A percentile compares a stretch with the other conserved stretches of the same genome.
Evolutionary conservation across 2,888 invertebrate species (phyloP).

Genomic region (Chloromyia formosa): DNA sequence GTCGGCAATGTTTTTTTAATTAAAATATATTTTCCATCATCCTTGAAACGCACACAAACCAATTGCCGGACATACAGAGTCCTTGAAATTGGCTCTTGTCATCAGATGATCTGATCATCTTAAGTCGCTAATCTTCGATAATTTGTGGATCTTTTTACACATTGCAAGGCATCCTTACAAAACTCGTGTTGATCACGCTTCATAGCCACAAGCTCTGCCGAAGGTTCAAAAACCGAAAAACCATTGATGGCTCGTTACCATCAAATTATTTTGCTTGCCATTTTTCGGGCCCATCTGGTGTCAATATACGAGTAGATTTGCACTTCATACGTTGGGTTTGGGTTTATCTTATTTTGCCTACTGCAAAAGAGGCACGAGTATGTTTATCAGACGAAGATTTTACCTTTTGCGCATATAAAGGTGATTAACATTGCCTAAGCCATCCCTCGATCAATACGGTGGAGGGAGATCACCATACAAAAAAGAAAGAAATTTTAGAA

Average conservation of each 20-base stretch:
- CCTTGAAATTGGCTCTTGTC: slow-evolving; percentile 27
- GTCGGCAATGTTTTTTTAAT: slow-evolving; percentile 8
- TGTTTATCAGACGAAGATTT: no score
- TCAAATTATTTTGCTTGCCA: no score
- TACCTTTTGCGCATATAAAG: no score
- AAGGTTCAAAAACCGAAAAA: neutral
- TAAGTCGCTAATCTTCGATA: slow-evolving; percentile 21
- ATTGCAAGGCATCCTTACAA: slow-evolving; percentile 36
- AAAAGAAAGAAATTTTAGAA: no score
- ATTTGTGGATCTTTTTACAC: slow-evolving; percentile 29
- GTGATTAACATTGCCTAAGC: no score
- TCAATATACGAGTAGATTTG: neutral
- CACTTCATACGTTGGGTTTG: no score
- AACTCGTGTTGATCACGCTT: slow-evolving; percentile 44
- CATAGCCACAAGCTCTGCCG: neutral
- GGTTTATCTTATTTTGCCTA: no score
- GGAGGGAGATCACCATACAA: no score
- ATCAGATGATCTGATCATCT: slow-evolving; percentile 27
- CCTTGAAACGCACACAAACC: neutral
- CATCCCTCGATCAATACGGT: no score
- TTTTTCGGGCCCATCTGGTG: slow-evolving; percentile 28
- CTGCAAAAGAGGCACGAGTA: no score
- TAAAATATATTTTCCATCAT: no score
- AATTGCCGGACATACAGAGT: slow-evolving; percentile 3
- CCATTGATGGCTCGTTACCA: slow-evolving; percentile 9